phyloP scores from a whole-genome alignment of 2,797 vertebrate species.

The Poeciliopsis presidionis region DNA sequence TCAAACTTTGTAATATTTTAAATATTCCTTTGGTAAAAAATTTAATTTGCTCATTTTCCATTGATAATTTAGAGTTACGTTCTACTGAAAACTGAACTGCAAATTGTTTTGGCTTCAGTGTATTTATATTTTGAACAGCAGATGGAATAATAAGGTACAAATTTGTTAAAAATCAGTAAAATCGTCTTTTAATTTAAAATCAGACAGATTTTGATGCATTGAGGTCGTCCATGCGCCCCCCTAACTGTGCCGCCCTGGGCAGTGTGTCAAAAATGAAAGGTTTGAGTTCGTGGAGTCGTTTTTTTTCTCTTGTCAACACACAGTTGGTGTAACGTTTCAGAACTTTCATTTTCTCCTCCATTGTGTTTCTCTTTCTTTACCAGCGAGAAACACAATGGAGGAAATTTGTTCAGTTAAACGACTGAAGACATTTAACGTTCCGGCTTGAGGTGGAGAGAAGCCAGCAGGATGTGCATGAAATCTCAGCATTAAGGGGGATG shows the following conservation, averaged over 20 bases:
- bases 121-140: not conserved
- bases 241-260: too few species aligned
- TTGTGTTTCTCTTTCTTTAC: constrained; percentile 30
- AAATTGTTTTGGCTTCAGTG: not conserved
- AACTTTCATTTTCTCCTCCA: constrained; percentile 7
- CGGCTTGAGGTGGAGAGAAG: constrained; percentile 61
- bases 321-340: not conserved
- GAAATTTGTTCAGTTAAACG: constrained; percentile 53
- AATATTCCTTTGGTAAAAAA: too few species aligned
- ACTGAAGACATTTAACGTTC: constrained; percentile 70
- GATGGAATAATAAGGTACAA: not conserved
- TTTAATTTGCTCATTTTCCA: not conserved
- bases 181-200: not conserved
- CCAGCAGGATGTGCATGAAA: constrained; percentile 63
- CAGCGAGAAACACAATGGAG: constrained; percentile 32
- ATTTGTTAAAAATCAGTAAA: not conserved
- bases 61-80: not conserved
- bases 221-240: too few species aligned
- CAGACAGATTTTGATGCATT: not conserved
- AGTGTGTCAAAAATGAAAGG: too few species aligned
- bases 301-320: not conserved
- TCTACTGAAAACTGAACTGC: not conserved
- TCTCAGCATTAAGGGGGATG: constrained; percentile 63
- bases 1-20: not conserved
- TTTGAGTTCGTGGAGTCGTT: not conserved